These are phyloP conservation scores for Diplazon laetatorius DNA, from an alignment of 2,888 invertebrate species.

Conservation along the genomic window DNA sequence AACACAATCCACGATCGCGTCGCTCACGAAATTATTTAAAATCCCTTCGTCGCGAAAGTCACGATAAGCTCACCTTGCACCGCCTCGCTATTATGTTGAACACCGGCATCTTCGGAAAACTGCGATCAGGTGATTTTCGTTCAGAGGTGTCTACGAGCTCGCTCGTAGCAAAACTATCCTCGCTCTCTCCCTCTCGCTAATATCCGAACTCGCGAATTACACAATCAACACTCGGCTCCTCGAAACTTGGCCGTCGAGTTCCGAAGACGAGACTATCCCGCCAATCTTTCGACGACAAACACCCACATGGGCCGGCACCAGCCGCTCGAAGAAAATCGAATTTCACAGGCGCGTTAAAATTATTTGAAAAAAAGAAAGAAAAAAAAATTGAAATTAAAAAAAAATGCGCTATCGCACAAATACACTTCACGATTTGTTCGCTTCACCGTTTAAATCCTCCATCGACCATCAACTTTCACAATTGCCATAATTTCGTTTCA, in stretches of 20 bases:
- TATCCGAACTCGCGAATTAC: constrained; percentile 50
- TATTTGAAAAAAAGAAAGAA: too few relatives aligned
- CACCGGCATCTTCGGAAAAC: constrained; percentile 83
- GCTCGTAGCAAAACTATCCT: constrained; percentile 32
- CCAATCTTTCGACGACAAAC: constrained; percentile 52
- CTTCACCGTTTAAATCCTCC: constrained; percentile 60
- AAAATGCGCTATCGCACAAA: too few relatives aligned
- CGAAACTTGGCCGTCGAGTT: constrained; percentile 54
- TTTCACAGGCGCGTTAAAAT: constrained; percentile 32
- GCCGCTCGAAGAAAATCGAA: constrained; percentile 46
- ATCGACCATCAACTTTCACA: constrained; percentile 56
- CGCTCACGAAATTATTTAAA: too few relatives aligned
- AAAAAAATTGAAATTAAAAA: too few relatives aligned
- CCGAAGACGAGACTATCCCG: constrained; percentile 26
- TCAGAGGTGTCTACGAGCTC: constrained; percentile 39
- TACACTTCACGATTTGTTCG: constrained; percentile 23
- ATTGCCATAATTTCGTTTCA: constrained; percentile 52
- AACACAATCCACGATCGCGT: too few relatives aligned
- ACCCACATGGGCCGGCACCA: constrained; percentile 38
- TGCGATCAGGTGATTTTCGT: constrained; percentile 32
- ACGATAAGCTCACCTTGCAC: constrained; percentile 84
- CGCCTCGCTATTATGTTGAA: constrained; percentile 86
- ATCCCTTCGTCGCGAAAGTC: not conserved
- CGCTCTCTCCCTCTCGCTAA: constrained; percentile 45
- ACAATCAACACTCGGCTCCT: constrained; percentile 57